A percentile compares a stretch with the other conserved stretches of the same genome.
Evolutionary conservation across 2,113 vertebrate species (phyloP).

Genomic region (Rhinogobius similis): DNA sequence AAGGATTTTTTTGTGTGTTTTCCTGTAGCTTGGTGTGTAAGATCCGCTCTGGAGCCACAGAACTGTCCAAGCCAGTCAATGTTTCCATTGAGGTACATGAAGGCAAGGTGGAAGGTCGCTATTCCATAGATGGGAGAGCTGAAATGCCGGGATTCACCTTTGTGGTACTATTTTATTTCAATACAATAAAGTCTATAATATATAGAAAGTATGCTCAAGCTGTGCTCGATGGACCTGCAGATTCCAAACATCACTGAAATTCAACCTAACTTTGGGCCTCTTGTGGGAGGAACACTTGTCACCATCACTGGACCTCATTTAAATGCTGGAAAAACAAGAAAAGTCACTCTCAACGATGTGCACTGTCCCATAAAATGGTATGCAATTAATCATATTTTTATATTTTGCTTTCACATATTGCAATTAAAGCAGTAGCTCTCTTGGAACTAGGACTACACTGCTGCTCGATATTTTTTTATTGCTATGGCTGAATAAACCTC

Average conservation of each 20-base stretch:
- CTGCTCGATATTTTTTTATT: not conserved
- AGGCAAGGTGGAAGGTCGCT: slow-evolving; percentile 68
- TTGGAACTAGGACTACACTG: not conserved
- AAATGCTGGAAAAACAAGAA: slow-evolving; percentile 79
- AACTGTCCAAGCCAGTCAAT: slow-evolving; percentile 63
- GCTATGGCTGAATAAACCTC: not conserved
- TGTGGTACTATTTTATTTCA: slow-evolving; percentile 75
- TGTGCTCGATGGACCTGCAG: slow-evolving; percentile 62
- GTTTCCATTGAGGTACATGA: slow-evolving; percentile 83
- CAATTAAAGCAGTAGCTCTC: not conserved
- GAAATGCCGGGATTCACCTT: slow-evolving; percentile 83
- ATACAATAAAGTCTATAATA: not conserved
- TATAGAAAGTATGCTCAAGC: not conserved
- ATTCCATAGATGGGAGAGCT: slow-evolving; percentile 79
- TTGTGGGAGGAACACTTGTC: slow-evolving; percentile 85
- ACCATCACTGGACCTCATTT: slow-evolving; percentile 83
- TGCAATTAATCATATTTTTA: not conserved
- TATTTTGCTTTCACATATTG: not conserved
- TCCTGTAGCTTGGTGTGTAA: slow-evolving; percentile 82
- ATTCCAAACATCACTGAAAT: slow-evolving; percentile 82
- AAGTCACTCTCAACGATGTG: slow-evolving; percentile 82
- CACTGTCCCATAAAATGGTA: slow-evolving; percentile 80
- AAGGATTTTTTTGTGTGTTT: slow-evolving; percentile 18
- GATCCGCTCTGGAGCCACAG: slow-evolving; percentile 70
- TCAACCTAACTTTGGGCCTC: slow-evolving; percentile 86